phyloP scores from a whole-genome alignment of 2,888 invertebrate species.

The Catonia carolina region DNA sequence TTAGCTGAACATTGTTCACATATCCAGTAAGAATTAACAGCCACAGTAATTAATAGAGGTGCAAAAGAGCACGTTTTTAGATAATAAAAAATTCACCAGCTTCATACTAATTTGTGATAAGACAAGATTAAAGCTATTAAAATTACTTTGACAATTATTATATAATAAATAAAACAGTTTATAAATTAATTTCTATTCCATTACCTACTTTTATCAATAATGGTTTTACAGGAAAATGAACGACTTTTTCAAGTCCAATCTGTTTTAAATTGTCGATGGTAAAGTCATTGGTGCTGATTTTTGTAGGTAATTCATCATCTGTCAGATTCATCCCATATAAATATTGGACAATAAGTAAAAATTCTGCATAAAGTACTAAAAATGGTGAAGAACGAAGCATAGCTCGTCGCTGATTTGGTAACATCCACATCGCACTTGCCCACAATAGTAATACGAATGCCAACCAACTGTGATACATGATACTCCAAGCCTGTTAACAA shows the following conservation, averaged over 20 bases:
- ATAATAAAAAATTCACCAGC: too few relatives aligned
- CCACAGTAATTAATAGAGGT: too few relatives aligned
- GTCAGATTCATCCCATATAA: slow-evolving; percentile 83
- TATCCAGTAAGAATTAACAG: too few relatives aligned
- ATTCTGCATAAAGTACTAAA: slow-evolving; percentile 81
- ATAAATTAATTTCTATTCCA: neutral
- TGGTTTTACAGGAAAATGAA: slow-evolving; percentile 53
- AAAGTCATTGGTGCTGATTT: too few relatives aligned
- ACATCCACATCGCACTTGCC: slow-evolving; percentile 95
- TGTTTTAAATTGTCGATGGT: slow-evolving; percentile 68
- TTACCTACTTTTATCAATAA: slow-evolving; percentile 58
- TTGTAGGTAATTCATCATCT: slow-evolving; percentile 68
- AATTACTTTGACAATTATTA: too few relatives aligned
- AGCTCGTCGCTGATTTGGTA: slow-evolving; percentile 85
- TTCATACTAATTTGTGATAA: too few relatives aligned
- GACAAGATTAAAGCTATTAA: too few relatives aligned
- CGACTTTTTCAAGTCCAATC: slow-evolving; percentile 74
- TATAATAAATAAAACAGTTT: too few relatives aligned
- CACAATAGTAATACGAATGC: slow-evolving; percentile 90
- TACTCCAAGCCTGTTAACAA: slow-evolving; percentile 84
- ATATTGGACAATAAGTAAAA: slow-evolving; percentile 78
- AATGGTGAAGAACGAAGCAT: slow-evolving; percentile 90
- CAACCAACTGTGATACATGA: slow-evolving; percentile 96
- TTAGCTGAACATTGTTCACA: too few relatives aligned
- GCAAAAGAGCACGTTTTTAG: too few relatives aligned